Evolutionary conservation across 2,113 vertebrate species (phyloP), one percentile per base, ranked within the genome.

Genomic region (Equus przewalskii): DNA sequence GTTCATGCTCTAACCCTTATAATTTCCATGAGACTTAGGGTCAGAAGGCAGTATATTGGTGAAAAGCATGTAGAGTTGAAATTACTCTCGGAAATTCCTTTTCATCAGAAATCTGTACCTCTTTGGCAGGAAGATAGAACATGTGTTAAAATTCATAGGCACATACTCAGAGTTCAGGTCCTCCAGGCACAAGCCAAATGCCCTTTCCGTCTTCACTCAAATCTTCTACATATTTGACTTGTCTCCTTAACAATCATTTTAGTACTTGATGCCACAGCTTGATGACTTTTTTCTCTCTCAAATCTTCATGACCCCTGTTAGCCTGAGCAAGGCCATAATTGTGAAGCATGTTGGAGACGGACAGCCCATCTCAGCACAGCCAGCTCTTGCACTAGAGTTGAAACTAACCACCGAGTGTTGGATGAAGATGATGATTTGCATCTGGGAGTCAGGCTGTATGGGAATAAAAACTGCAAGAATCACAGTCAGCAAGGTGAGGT

Each of bases 51-150:
- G 26, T 36, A 54, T 19, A 67, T 28, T 83, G 26, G n/a, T 85
- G 54, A 89, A 80, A 79, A 91, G 73, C n/a, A 70, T 13, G 3
- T 19, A 70, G 80, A 84, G 21, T n/a, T 18, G 6, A 91, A 94
- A 64, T 89, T 41, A n/a, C 15, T 80, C 79, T 96, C 65, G 70
- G 69, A 80, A 93, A 76, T 94, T 82, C 26, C 51, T 97, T 93
- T 89, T 62, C 82, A 51, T 83, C 75, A 93, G 85, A 51, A 91
- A 51, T 41, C 56, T 41, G 36, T 41, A 64, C 36, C 46, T 75
- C 73, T 91, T 41, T 65, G 82, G 41, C 58, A 82, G 84, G 36
- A 84, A 84, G 46, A 69, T 56, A 56, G 24, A 95, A 62, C 26
- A 3, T 10, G 3, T 46, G 65, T 46, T 70, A 76, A 73, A 69